A percentile compares a stretch with the other conserved stretches of the same genome.
Evolutionary conservation across 2,113 vertebrate genomes (phyloP).

Genomic region (Lota lota): DNA sequence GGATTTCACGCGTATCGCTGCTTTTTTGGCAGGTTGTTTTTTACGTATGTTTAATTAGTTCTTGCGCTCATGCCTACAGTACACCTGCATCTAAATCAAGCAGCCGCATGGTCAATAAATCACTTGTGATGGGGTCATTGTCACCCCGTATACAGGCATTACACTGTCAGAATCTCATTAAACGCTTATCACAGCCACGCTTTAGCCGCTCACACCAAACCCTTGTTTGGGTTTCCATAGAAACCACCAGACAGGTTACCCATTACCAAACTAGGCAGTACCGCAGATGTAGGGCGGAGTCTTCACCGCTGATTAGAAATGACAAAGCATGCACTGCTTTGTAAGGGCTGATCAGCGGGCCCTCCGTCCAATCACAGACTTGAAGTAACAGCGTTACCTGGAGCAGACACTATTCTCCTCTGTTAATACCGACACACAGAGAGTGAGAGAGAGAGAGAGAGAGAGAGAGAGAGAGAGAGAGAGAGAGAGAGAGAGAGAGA

Average conservation of each 20-base stretch:
- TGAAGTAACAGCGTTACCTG: slow-evolving; percentile 12
- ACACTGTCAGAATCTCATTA: slow-evolving; percentile 53
- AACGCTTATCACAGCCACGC: slow-evolving; percentile 47
- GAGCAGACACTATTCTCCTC: background rate
- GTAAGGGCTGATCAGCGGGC: slow-evolving; percentile 31
- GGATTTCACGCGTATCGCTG: background rate
- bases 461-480: slow-evolving; percentile 16
- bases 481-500: slow-evolving; percentile 5
- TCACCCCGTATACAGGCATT: slow-evolving; percentile 32
- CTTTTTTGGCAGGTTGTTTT: background rate
- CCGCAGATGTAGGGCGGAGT: slow-evolving; percentile 24
- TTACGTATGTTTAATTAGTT: background rate
- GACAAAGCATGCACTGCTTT: slow-evolving; percentile 12
- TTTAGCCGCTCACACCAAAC: slow-evolving; percentile 45
- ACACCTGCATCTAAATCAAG: slow-evolving; percentile 28
- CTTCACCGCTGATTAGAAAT: slow-evolving; percentile 35
- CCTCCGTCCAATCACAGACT: slow-evolving; percentile 28
- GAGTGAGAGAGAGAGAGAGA: too few species aligned
- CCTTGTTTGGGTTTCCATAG: slow-evolving; percentile 59
- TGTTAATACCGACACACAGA: slow-evolving; percentile 17
- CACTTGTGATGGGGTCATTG: slow-evolving; percentile 52
- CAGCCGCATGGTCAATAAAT: slow-evolving; percentile 54
- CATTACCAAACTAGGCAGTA: slow-evolving; percentile 44
- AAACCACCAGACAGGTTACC: slow-evolving; percentile 55
- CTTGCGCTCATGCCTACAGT: slow-evolving; percentile 17